These are phyloP conservation scores for Montipora foliosa DNA, from an alignment of 64 coral and sea anemone genomes.

Conservation along the genomic window DNA sequence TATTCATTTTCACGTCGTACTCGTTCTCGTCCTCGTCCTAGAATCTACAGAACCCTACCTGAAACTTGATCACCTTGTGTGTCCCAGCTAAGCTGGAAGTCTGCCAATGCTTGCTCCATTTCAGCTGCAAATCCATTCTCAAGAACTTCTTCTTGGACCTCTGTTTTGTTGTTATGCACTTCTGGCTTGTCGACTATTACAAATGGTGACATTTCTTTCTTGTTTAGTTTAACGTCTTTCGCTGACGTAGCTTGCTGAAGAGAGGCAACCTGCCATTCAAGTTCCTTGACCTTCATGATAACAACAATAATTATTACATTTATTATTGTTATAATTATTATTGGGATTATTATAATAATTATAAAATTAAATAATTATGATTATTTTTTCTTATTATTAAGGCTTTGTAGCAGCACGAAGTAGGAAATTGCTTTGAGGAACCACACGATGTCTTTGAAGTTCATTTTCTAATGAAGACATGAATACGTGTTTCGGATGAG, in stretches of 20 bases:
- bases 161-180: neutral
- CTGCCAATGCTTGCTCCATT: conserved; percentile 9
- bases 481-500: too few species aligned
- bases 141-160: neutral
- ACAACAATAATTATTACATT: too few species aligned
- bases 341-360: too few species aligned
- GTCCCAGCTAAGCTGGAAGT: conserved; percentile 32
- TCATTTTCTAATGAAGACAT: too few species aligned
- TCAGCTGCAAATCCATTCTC: conserved; percentile 18
- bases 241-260: neutral
- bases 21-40: neutral
- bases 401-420: too few species aligned
- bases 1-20: neutral
- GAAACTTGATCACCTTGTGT: neutral
- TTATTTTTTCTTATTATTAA: too few species aligned
- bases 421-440: too few species aligned
- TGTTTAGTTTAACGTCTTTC: neutral
- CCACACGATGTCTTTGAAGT: too few species aligned
- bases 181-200: neutral
- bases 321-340: too few species aligned
- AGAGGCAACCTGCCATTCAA: neutral
- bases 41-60: neutral
- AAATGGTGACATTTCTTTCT: neutral
- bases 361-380: too few species aligned
- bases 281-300: conserved; percentile 1